Conservation (phyloP, 2,888 invertebrate genomes). For the Lingula anatina region DNA sequence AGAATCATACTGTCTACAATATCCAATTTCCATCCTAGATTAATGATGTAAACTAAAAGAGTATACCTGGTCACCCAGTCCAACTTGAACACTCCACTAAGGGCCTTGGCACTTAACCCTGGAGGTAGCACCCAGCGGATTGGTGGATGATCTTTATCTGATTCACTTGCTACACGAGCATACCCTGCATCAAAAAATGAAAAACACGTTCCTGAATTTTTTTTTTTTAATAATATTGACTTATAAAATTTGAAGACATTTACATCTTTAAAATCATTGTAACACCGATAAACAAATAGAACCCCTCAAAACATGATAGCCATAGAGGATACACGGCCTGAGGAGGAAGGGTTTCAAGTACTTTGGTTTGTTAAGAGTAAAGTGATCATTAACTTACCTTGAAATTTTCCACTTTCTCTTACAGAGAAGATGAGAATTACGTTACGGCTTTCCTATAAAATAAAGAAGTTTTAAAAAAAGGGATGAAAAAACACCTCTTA, state of each 20-base stretch:
- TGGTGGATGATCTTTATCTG: constrained; percentile 76
- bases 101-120: constrained; percentile 82
- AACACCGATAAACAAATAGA: no score
- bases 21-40: no score
- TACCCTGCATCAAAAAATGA: constrained; percentile 62
- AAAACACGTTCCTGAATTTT: no score
- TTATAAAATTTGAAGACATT: no score
- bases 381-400: constrained; percentile 43
- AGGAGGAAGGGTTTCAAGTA: no score
- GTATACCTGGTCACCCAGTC: constrained; percentile 84
- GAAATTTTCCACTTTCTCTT: constrained; percentile 88
- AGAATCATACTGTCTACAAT: no score
- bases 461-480: constrained; percentile 4
- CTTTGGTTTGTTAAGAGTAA: no score
- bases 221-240: no score
- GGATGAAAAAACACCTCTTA: background rate
- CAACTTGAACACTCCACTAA: constrained; percentile 92
- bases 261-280: no score
- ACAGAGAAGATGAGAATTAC: constrained; percentile 94
- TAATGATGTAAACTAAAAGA: no score
- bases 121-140: constrained; percentile 88
- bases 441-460: constrained; percentile 72
- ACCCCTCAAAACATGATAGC: no score
- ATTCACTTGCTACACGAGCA: constrained; percentile 83
- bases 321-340: no score